These are phyloP conservation scores for Margaritifera margaritifera DNA, from an alignment of 2,888 invertebrate species.

Conservation along the genomic window DNA sequence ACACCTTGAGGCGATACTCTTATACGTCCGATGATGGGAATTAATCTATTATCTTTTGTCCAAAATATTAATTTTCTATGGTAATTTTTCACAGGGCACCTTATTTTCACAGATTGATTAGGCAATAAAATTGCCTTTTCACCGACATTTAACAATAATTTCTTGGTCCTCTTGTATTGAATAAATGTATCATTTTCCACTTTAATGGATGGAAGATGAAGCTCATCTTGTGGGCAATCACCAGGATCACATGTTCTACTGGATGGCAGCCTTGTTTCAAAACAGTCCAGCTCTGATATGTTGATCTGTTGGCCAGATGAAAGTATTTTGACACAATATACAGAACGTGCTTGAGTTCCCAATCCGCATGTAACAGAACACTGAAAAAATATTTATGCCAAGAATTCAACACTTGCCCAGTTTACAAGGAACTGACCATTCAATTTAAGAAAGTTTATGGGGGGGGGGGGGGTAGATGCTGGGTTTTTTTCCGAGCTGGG, in stretches of 20 bases:
- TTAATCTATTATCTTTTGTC: slow-evolving; percentile 54
- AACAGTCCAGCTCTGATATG: slow-evolving; percentile 49
- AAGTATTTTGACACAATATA: slow-evolving; percentile 80
- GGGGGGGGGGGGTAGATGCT: too few species aligned
- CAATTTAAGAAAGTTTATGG: too few species aligned
- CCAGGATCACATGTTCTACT: slow-evolving; percentile 47
- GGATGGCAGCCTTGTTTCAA: slow-evolving; percentile 42
- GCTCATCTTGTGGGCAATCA: slow-evolving; percentile 45
- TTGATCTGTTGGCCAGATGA: slow-evolving; percentile 41
- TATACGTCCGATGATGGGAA: slow-evolving; percentile 55
- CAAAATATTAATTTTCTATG: slow-evolving; percentile 59
- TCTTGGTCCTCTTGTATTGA: slow-evolving; percentile 53
- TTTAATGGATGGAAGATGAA: slow-evolving; percentile 46
- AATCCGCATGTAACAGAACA: slow-evolving; percentile 92
- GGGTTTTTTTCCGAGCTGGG: too few species aligned
- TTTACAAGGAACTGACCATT: too few species aligned
- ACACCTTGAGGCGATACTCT: slow-evolving; percentile 52
- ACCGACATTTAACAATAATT: slow-evolving; percentile 51
- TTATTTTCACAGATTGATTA: slow-evolving; percentile 58
- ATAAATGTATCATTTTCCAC: slow-evolving; percentile 58
- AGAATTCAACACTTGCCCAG: not conserved
- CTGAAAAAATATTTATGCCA: slow-evolving; percentile 74
- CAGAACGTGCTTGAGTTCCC: slow-evolving; percentile 87
- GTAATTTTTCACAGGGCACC: slow-evolving; percentile 63
- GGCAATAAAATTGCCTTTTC: slow-evolving; percentile 55